These are phyloP conservation scores for Coregonus suidteri DNA, from an alignment of 2,797 vertebrate species.

Conservation along the genomic window DNA sequence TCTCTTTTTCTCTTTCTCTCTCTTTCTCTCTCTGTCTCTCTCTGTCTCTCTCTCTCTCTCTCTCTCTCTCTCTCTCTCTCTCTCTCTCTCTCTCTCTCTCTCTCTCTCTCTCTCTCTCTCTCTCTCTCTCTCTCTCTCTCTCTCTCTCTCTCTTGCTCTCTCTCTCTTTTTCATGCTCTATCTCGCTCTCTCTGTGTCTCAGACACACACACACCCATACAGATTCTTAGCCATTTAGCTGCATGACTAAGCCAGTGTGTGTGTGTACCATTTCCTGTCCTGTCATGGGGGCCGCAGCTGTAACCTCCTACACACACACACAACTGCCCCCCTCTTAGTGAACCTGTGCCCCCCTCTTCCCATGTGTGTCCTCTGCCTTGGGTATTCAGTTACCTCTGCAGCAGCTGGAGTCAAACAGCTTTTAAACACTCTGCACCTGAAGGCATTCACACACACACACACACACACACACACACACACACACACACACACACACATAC, in stretches of 20 bases:
- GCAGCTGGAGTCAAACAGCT: slow-evolving; percentile 73
- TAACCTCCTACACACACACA: slow-evolving; percentile 4
- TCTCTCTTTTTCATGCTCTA: neutral
- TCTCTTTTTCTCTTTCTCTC: too few species aligned
- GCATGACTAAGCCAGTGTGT: slow-evolving; percentile 38
- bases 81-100: too few species aligned
- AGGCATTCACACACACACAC: slow-evolving; percentile 51
- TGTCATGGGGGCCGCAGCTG: slow-evolving; percentile 56
- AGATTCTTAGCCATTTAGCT: neutral
- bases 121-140: neutral
- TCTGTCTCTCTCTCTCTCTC: too few species aligned
- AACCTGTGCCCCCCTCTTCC: slow-evolving; percentile 38
- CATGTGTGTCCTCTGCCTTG: slow-evolving; percentile 54
- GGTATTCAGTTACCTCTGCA: slow-evolving; percentile 70
- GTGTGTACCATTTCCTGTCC: slow-evolving; percentile 18
- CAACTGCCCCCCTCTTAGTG: slow-evolving; percentile 23
- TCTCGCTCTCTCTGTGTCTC: slow-evolving; percentile 30
- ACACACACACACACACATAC: neutral
- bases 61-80: too few species aligned
- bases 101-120: too few species aligned
- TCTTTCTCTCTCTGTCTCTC: too few species aligned
- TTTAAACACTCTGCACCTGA: slow-evolving; percentile 72
- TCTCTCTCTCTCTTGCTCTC: neutral
- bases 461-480: neutral
- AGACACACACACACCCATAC: slow-evolving; percentile 37